phyloP scores from a whole-genome alignment of 2,888 invertebrate species.

The Dicycla oo region DNA sequence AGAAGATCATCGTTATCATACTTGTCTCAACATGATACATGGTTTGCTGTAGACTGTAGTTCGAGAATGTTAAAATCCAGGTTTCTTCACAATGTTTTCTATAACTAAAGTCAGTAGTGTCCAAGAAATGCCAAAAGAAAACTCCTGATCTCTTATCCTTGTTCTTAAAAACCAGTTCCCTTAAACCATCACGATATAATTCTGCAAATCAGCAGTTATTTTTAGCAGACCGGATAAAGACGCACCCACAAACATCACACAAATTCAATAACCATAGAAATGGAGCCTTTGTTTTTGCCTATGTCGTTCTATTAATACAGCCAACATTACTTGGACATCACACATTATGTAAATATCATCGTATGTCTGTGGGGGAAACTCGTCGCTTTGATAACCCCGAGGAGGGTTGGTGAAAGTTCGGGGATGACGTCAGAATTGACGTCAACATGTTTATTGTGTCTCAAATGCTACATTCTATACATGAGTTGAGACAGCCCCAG shows the following conservation, averaged over 20 bases:
- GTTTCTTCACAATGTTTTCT: background rate
- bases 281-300: slow-evolving; percentile 26
- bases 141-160: background rate
- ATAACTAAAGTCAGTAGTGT: background rate
- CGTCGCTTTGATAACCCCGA: slow-evolving; percentile 34
- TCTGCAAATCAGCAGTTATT: background rate
- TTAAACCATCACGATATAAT: background rate
- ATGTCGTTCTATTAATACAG: slow-evolving; percentile 22
- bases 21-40: no score
- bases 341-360: slow-evolving; percentile 47
- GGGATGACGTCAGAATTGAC: slow-evolving; percentile 35
- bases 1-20: no score
- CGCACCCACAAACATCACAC: slow-evolving; percentile 12
- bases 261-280: slow-evolving; percentile 46
- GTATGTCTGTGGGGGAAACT: slow-evolving; percentile 23
- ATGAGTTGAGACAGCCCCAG: no score
- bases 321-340: slow-evolving; percentile 22
- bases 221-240: slow-evolving; percentile 7
- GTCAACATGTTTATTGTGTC: no score
- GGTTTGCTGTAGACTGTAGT: background rate
- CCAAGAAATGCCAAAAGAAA: background rate
- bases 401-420: slow-evolving; percentile 35
- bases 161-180: background rate
- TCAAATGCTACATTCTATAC: no score
- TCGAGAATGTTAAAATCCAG: background rate